phyloP scores from a whole-genome alignment of 2,797 vertebrate species.

The Chromis chromis region DNA sequence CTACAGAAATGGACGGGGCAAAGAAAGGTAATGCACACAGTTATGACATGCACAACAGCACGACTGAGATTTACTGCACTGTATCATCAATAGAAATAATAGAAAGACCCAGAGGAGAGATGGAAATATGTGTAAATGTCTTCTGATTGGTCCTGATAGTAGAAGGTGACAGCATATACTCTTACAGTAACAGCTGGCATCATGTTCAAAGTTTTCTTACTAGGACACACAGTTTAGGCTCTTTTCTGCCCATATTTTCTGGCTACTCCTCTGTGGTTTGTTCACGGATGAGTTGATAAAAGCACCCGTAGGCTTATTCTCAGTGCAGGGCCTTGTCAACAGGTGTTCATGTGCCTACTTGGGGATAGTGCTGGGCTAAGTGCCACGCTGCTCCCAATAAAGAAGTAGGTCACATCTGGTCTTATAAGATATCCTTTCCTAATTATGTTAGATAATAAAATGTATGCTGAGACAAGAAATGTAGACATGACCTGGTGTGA shows the following conservation, averaged over 20 bases:
- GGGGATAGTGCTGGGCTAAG: conserved; percentile 59
- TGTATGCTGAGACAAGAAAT: conserved; percentile 4
- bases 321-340: conserved; percentile 48
- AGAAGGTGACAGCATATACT: too few relatives aligned
- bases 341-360: conserved; percentile 70
- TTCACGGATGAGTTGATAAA: neutral
- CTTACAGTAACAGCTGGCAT: neutral
- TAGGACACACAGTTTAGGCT: neutral
- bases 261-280: neutral
- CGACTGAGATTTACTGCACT: fast-evolving
- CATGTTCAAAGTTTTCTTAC: neutral
- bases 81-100: neutral
- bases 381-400: conserved; percentile 62
- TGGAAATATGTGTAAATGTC: neutral
- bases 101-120: too few relatives aligned
- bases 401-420: conserved; percentile 86
- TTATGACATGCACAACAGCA: neutral
- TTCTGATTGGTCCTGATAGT: neutral
- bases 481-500: neutral
- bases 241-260: neutral
- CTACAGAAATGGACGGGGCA: conserved; percentile 72
- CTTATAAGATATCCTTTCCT: conserved; percentile 48
- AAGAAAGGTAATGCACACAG: conserved; percentile 75
- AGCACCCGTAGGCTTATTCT: conserved; percentile 44
- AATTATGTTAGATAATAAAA: conserved; percentile 35